Evolutionary conservation across 1,140 invertebrate genomes (phyloP), one percentile per base, ranked within the genome.

Genomic region (Drosophila subpulchrella): DNA sequence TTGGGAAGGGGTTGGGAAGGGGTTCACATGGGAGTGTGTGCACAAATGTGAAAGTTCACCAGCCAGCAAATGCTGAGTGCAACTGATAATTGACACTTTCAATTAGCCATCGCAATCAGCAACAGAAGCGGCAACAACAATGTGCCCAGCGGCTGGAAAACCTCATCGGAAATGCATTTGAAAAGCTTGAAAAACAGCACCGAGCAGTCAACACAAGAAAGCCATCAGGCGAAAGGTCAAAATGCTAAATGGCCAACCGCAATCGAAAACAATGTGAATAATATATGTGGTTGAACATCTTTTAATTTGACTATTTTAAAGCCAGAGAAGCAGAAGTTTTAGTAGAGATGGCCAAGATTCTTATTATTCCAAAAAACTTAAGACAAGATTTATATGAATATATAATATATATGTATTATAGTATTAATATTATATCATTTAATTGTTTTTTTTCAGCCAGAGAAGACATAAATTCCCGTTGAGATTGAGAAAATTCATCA

Each of bases 21-120:
- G 54, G 32, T 54, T 44, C 53, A 59, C 32, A 60, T 27, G 48
- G 32, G 20, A 60, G 27, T 39, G 55, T 12, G 36, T 12, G 47
- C 42, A 58, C 55, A 85, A 85, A 85, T 85, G 82, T 82, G 65
- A 85, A 72, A 85, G 82, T 85, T 85, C 83, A 88, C 48, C 53
- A 27, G 68, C 68, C 66, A 71, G 48, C 36, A n/a, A 30, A n/a
- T 50, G 38, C 32, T 27, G 27, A 42, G 20, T 48, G 27, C 36
- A 42, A 32, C 57, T 61, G 41, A 63, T 88, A 85, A 78, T 82
- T 82, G 75, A 76, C 81, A 80, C 57, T 63, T 76, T 83, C 81
- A 83, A 83, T 83, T 83, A 84, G 77, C 66, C 48, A 74, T 48
- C 36, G 42, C 68, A 72, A 80, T 75, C 70, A 61, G 58, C 13